Conservation (phyloP, 64 coral and sea anemone genomes). For the Actinia equina region DNA sequence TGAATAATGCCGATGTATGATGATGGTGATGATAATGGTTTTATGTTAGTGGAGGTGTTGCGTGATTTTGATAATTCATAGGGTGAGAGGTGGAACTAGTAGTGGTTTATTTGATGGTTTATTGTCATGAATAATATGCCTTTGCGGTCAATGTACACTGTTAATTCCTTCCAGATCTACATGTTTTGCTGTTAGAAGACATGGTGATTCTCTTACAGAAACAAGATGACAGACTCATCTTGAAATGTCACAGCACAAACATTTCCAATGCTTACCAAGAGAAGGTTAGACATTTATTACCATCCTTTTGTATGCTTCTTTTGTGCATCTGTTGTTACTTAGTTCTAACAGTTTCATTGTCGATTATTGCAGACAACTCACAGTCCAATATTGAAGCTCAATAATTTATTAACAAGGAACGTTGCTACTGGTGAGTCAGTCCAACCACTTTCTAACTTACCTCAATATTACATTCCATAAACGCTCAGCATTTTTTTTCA, state of each 20-base stretch:
- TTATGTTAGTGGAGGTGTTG: background rate
- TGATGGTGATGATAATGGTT: background rate
- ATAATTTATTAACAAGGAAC: slow-evolving; percentile 92
- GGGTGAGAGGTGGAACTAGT: too few species aligned
- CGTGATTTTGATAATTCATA: too few species aligned
- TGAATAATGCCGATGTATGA: too few species aligned
- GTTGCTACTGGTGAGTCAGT: slow-evolving; percentile 85
- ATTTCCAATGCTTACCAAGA: slow-evolving; percentile 80
- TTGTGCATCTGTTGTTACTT: too few species aligned
- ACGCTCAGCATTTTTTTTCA: too few species aligned
- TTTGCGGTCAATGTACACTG: background rate
- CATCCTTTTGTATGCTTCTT: too few species aligned
- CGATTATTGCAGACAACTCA: slow-evolving; percentile 68
- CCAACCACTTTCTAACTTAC: too few species aligned
- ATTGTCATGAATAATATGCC: too few species aligned
- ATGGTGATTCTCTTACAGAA: slow-evolving; percentile 90
- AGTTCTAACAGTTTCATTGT: background rate
- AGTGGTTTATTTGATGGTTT: too few species aligned
- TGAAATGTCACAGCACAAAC: slow-evolving; percentile 91
- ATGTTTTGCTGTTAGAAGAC: slow-evolving; percentile 91
- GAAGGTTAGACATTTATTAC: slow-evolving; percentile 33
- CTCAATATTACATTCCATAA: too few species aligned
- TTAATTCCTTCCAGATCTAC: slow-evolving; percentile 54
- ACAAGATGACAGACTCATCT: slow-evolving; percentile 88
- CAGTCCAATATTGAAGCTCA: slow-evolving; percentile 95